Evolutionary conservation across 1,140 invertebrate genomes (phyloP), one percentile per base, ranked within the genome.

Genomic region (Pissodes strobi): DNA sequence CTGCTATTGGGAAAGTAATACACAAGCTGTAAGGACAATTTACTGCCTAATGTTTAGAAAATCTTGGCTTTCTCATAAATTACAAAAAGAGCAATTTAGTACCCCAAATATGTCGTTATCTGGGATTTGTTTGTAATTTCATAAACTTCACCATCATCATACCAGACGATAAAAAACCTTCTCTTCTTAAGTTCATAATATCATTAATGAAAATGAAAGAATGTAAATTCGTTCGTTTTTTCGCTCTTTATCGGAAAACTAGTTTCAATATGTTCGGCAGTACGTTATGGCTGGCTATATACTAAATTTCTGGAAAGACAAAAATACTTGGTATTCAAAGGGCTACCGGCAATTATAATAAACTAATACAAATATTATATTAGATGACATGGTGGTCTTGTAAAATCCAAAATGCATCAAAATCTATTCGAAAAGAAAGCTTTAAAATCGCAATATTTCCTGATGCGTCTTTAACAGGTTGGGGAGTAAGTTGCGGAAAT

Each of bases 131-230:
- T 9, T 59, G n/a, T 21, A 37, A 48, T 37, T 30, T 23, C 6
- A 17, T 18, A 1, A 18, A 30, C 15, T 23, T 46, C 5, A 30
- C 22, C 4, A 13, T 59, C 27, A 13, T n/a, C 15, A 8, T 46
- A n/a, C 41, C 27, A 8, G 15, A 15, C 2, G 25, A 61, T 6
- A 59, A 17, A 18, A 34, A 46, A 21, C 2, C 5, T 15, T 1
- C 2, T 17, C 2, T 17, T 30, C 6, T 17, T n/a, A 19, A 43
- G 1, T 39, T 57, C 23, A 27, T 70, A 13, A 45, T 51, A 22
- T 56, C 66, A 34, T 56, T n/a, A n/a, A n/a, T n/a, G n/a, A n/a
- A n/a, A n/a, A n/a, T 59, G 56, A 15, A 30, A n/a, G 12, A 49
- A 41, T 15, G 23, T 21, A 10, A 10, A 38, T n/a, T n/a, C n/a